Evolutionary conservation across 2,113 vertebrate species (phyloP).

Genomic region (Struthio camelus): DNA sequence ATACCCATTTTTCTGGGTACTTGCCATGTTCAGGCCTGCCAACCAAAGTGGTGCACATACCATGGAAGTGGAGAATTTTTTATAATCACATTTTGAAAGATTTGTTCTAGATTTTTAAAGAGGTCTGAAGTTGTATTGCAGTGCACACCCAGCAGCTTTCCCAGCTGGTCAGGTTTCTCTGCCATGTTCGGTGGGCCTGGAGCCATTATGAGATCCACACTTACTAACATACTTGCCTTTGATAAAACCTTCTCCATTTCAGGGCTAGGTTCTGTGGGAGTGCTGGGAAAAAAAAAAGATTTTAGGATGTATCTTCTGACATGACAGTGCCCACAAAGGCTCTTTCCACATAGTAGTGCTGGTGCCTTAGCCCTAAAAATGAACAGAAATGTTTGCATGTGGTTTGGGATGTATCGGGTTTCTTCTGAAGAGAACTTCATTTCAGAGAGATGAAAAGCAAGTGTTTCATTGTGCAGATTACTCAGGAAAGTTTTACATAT

Average conservation of each 20-base stretch:
- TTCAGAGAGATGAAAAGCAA: slow-evolving; percentile 8
- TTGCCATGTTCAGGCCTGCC: not conserved
- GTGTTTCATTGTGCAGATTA: slow-evolving; percentile 7
- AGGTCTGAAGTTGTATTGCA: not conserved
- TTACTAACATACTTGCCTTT: not conserved
- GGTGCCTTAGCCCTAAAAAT: slow-evolving; percentile 45
- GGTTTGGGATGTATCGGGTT: not conserved
- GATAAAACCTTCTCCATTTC: not conserved
- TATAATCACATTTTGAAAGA: not conserved
- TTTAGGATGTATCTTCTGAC: not conserved
- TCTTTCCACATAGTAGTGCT: not conserved
- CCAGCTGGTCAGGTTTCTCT: not conserved
- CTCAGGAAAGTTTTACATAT: slow-evolving; percentile 26
- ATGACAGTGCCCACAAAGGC: not conserved
- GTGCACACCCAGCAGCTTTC: not conserved
- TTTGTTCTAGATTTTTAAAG: not conserved
- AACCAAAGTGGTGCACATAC: not conserved
- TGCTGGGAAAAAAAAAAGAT: not conserved
- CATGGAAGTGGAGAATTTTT: not conserved
- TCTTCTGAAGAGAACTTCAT: slow-evolving; percentile 13
- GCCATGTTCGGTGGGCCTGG: not conserved
- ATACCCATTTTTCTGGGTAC: not conserved
- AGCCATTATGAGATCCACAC: not conserved
- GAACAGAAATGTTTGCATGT: slow-evolving; percentile 1
- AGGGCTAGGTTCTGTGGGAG: rapidly evolving